Base-by-base conservation (phyloP, 2,888 invertebrate genomes). In the Patella ulyssiponensis region DNA sequence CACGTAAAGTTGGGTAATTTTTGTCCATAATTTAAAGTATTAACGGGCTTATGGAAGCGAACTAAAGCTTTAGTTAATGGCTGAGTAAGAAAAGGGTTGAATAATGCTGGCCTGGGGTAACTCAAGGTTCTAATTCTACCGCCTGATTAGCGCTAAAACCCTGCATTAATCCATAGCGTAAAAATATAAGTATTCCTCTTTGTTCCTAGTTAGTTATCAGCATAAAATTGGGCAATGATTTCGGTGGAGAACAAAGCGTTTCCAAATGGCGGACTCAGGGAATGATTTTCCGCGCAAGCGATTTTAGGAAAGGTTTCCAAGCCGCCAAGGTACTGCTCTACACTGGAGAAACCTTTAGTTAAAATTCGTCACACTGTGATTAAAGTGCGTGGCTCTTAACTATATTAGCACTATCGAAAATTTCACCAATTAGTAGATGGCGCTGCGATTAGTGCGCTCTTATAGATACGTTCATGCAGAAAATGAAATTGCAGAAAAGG, bases 401-500 rank as follows among this genome's bases (percentile, higher is more conserved):
- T 23, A 23, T 64, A 64, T 64, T 64, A 64, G 64, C 64, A 23
- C 64, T 64, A 64, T 64, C 64, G 64, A 64, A 64, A 64, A 23
- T 23, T 64, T 64, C 23, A 23, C 20, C 64, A 64, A 64, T 64
- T 64, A 64, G 64, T 64, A 64, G 64, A 64, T 64, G 64, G 23
- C 20, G 64, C 23, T 64, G 23, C 64, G 64, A 64, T 75, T 75
- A 75, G 33, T 69, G 54, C 53, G 69, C 70, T 75, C 75, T 75
- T 75, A 33, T 27, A 51, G 17, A 56, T 69, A 75, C 75, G 70
- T 54, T 70, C 53, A 75, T 70, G 75, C 75, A 75, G 75, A 75
- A 75, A 75, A 75, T 54, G 53, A 69, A 70, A 69, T 75, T 75
- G 75, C 70, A 33, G 53, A 69, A 53, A 52, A 69, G 54, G 75